These are phyloP conservation scores for Peribatodes rhomboidaria DNA, from an alignment of 2,888 invertebrate species.

Conservation along the genomic window DNA sequence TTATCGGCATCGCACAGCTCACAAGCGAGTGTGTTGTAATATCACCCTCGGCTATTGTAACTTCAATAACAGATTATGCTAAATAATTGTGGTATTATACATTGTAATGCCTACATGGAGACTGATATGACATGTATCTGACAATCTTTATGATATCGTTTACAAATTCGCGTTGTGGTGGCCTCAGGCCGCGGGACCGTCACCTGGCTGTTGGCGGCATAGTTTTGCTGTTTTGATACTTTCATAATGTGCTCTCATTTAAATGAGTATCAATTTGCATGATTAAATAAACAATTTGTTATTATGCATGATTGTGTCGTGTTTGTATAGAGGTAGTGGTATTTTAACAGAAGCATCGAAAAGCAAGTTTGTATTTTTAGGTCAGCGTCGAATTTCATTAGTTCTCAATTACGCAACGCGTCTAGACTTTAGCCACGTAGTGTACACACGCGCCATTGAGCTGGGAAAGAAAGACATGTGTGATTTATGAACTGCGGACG, in stretches of 20 bases:
- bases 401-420: slow-evolving; percentile 41
- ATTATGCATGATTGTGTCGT: slow-evolving; percentile 1
- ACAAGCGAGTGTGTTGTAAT: slow-evolving; percentile 34
- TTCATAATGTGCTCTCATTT: slow-evolving; percentile 16
- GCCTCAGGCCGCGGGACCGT: neutral
- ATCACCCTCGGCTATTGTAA: slow-evolving; percentile 42
- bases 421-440: slow-evolving; percentile 41
- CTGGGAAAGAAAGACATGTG: slow-evolving; percentile 29
- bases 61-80: slow-evolving; percentile 41
- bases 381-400: slow-evolving; percentile 43
- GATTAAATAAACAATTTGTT: slow-evolving; percentile 15
- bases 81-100: slow-evolving; percentile 34
- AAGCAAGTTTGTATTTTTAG: slow-evolving; percentile 39
- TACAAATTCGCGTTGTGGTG: slow-evolving; percentile 23
- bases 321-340: neutral
- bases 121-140: slow-evolving; percentile 35
- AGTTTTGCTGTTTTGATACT: slow-evolving; percentile 9
- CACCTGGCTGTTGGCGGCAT: neutral
- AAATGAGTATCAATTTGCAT: slow-evolving; percentile 16
- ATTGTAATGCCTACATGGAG: slow-evolving; percentile 34
- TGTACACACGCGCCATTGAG: slow-evolving; percentile 30
- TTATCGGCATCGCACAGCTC: slow-evolving; percentile 35
- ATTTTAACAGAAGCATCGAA: slow-evolving; percentile 31
- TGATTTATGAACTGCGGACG: slow-evolving; percentile 41
- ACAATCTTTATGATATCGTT: slow-evolving; percentile 21